phyloP scores from a whole-genome alignment of 2,888 invertebrate genomes.

The Apodemia zela region DNA sequence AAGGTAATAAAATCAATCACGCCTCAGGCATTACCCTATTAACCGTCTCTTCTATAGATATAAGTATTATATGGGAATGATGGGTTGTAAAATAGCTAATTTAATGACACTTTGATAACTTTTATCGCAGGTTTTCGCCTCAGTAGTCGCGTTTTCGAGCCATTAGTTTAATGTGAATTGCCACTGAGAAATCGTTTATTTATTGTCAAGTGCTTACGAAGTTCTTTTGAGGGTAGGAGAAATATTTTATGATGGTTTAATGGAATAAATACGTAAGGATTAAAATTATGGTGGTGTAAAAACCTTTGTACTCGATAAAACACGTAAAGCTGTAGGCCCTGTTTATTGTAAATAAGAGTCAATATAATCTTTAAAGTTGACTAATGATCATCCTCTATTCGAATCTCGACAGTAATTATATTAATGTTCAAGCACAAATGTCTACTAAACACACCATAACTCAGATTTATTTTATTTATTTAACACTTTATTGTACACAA shows the following conservation, averaged over 20 bases:
- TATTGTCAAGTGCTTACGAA: constrained; percentile 46
- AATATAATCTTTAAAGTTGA: too few relatives aligned
- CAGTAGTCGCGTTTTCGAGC: constrained; percentile 72
- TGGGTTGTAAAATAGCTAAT: constrained; percentile 64
- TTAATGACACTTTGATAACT: constrained; percentile 78
- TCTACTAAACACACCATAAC: too few relatives aligned
- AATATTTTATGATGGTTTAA: neutral
- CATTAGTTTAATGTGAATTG: constrained; percentile 78
- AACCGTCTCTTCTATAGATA: constrained; percentile 23
- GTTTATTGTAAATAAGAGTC: too few relatives aligned
- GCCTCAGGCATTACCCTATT: too few relatives aligned
- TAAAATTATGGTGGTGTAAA: neutral
- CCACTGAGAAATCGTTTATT: constrained; percentile 69
- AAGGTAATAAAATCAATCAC: too few relatives aligned
- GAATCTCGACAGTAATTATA: too few relatives aligned
- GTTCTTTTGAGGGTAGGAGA: constrained; percentile 18
- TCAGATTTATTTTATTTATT: too few relatives aligned
- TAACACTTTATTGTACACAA: too few relatives aligned
- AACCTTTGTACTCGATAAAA: too few relatives aligned
- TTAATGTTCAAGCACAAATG: too few relatives aligned
- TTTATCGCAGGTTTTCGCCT: constrained; percentile 76
- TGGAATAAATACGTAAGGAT: neutral
- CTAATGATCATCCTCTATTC: too few relatives aligned
- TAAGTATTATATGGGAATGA: constrained; percentile 50
- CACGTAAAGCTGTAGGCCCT: too few relatives aligned